Percentiles rank a stretch among this genome's conserved stretches.
Conservation (phyloP, 2,797 vertebrate species). For the Halcyon badia region DNA sequence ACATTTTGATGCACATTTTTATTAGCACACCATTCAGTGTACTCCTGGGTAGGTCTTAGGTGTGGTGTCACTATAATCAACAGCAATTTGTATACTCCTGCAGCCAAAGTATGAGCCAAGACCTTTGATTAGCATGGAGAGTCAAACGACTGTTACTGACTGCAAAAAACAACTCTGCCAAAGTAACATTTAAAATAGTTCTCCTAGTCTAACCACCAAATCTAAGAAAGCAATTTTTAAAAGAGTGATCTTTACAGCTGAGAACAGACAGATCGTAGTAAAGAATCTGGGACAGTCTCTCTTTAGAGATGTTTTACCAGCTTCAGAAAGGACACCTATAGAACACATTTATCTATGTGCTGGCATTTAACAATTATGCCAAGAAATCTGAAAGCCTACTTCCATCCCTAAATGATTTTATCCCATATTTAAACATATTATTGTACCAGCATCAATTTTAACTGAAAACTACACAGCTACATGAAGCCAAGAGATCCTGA, state of each 20-base stretch:
- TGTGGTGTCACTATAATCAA: slow-evolving; percentile 16
- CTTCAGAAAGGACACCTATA: slow-evolving; percentile 73
- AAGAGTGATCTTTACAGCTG: slow-evolving; percentile 67
- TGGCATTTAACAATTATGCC: slow-evolving; percentile 72
- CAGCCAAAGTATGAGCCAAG: slow-evolving; percentile 50
- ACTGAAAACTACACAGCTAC: background rate
- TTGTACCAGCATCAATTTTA: slow-evolving; percentile 24
- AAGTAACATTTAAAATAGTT: slow-evolving; percentile 70
- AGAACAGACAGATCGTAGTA: slow-evolving; percentile 77
- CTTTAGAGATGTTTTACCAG: slow-evolving; percentile 69
- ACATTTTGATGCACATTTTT: slow-evolving; percentile 1
- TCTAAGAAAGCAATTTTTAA: slow-evolving; percentile 63
- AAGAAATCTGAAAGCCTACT: slow-evolving; percentile 60
- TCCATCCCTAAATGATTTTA: background rate
- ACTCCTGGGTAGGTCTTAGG: slow-evolving; percentile 18
- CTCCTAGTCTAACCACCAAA: slow-evolving; percentile 60
- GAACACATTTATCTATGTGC: slow-evolving; percentile 63
- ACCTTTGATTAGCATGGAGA: slow-evolving; percentile 71
- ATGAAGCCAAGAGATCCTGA: background rate
- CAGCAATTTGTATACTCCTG: background rate
- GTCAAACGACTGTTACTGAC: slow-evolving; percentile 49
- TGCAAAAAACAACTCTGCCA: slow-evolving; percentile 42
- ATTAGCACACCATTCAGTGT: slow-evolving; percentile 29
- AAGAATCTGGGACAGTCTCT: slow-evolving; percentile 75
- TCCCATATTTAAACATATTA: slow-evolving; percentile 4